These are phyloP conservation scores for Lanius ludovicianus DNA, from an alignment of 2,113 vertebrate species.

Conservation along the genomic window DNA sequence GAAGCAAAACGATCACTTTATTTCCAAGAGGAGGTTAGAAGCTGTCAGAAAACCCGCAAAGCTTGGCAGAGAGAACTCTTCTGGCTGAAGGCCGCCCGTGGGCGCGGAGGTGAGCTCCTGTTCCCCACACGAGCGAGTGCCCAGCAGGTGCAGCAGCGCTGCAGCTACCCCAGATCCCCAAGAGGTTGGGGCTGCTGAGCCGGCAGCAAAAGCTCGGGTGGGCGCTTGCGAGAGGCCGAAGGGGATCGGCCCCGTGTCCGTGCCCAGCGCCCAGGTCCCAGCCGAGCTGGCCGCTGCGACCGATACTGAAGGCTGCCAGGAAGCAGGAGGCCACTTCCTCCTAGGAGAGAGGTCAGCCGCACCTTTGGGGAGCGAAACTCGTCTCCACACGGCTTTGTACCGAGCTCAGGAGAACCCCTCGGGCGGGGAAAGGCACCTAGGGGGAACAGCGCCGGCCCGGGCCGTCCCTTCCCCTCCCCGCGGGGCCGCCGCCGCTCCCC, in stretches of 20 bases:
- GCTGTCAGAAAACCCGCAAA: background rate
- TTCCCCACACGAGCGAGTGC: background rate
- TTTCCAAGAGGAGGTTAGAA: background rate
- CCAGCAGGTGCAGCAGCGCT: background rate
- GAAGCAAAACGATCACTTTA: rapidly evolving
- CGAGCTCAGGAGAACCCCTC: background rate
- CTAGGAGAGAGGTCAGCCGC: background rate
- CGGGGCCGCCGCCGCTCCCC: background rate
- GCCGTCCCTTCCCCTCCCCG: background rate
- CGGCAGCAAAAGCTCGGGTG: background rate
- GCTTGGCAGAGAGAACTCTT: background rate
- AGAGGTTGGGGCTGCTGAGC: background rate
- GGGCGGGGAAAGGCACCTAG: too few species aligned
- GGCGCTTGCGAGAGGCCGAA: background rate
- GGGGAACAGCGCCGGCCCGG: background rate
- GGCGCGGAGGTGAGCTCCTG: rapidly evolving
- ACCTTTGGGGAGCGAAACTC: background rate
- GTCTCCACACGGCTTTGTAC: background rate
- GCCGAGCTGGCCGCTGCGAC: background rate
- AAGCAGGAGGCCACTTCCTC: constrained; percentile 27
- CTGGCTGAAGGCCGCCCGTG: background rate
- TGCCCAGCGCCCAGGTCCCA: background rate
- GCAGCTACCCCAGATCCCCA: background rate
- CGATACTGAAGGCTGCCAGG: background rate
- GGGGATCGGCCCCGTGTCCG: background rate